phyloP scores from a whole-genome alignment of 2,797 vertebrate species.

The Thaleichthys pacificus region DNA sequence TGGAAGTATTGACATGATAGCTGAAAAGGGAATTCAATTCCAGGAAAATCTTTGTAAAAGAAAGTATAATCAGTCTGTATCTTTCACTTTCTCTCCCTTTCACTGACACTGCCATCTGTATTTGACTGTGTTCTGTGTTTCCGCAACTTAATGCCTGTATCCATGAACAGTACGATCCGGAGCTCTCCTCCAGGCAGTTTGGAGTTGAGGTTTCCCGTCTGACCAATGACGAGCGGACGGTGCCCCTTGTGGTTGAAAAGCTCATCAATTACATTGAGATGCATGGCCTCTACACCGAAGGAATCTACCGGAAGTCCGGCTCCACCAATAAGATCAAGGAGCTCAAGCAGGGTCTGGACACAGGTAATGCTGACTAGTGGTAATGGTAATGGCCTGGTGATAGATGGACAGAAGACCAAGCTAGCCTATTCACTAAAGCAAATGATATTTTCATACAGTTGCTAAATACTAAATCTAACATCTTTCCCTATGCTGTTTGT shows the following conservation, averaged over 20 bases:
- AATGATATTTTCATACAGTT: background rate
- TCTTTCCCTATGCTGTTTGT: background rate
- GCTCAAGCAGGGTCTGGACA: constrained; percentile 89
- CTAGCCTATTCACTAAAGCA: background rate
- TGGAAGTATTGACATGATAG: background rate
- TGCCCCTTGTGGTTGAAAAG: constrained; percentile 94
- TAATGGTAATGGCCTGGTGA: background rate
- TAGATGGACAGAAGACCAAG: background rate
- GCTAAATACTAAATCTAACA: background rate
- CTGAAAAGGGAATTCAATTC: background rate
- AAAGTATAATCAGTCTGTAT: background rate
- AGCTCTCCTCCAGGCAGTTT: constrained; percentile 92
- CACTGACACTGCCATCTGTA: background rate
- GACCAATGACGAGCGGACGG: constrained; percentile 89
- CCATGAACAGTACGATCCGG: constrained; percentile 85
- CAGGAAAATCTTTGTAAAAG: background rate
- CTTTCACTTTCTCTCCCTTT: background rate
- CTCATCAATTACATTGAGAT: constrained; percentile 99
- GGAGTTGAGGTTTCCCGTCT: constrained; percentile 93
- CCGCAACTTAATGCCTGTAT: constrained; percentile 15
- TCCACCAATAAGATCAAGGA: constrained; percentile 98
- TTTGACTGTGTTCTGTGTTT: constrained; percentile 1
- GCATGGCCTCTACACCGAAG: constrained; percentile 97
- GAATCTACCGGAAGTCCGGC: constrained; percentile 96
- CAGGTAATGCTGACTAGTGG: constrained; percentile 70